Conservation (phyloP, 2,888 invertebrate genomes). For the Dasysyrphus tricinctus region DNA sequence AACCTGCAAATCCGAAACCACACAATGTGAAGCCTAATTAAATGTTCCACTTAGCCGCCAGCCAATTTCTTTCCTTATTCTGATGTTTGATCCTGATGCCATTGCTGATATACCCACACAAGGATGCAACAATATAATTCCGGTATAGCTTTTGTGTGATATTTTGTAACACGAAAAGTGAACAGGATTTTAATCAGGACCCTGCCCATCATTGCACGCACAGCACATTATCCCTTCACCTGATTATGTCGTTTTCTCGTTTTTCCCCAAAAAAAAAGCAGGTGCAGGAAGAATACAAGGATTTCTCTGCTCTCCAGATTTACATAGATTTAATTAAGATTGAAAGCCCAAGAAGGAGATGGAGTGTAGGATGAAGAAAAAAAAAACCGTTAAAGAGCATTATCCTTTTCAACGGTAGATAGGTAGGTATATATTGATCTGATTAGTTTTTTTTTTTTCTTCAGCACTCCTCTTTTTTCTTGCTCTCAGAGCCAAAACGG, state of each 20-base stretch:
- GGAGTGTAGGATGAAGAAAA: background rate
- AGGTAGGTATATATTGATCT: constrained; percentile 39
- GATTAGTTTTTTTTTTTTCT: constrained; percentile 34
- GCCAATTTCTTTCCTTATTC: constrained; percentile 48
- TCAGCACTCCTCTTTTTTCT: constrained; percentile 3
- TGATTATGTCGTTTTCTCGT: constrained; percentile 43
- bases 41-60: constrained; percentile 56
- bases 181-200: constrained; percentile 34
- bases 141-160: constrained; percentile 13
- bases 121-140: constrained; percentile 41
- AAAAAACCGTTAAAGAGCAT: constrained; percentile 46
- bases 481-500: constrained; percentile 32
- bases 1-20: constrained; percentile 35
- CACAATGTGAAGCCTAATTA: constrained; percentile 56
- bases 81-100: background rate
- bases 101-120: constrained; percentile 11
- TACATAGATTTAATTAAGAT: constrained; percentile 76
- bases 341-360: constrained; percentile 48
- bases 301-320: constrained; percentile 45
- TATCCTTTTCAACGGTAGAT: constrained; percentile 53
- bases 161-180: constrained; percentile 10
- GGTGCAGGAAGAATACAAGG: background rate
- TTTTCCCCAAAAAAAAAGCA: background rate
- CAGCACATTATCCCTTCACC: constrained; percentile 53
- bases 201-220: constrained; percentile 29